phyloP scores from a whole-genome alignment of 1,140 invertebrate species.

The Colletes latitarsis region DNA sequence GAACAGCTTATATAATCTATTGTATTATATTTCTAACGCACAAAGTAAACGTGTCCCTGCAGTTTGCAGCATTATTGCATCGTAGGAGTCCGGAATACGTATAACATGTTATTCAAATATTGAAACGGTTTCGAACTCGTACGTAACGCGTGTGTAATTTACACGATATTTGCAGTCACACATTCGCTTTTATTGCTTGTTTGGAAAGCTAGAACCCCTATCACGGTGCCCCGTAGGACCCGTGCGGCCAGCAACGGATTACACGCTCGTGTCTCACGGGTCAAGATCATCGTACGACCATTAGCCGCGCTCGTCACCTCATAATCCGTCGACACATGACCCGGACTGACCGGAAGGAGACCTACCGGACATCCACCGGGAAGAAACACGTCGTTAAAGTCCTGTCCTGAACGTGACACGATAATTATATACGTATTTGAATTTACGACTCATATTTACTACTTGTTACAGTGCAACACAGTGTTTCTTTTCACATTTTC shows the following conservation, averaged over 20 bases:
- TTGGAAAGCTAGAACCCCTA: constrained; percentile 63
- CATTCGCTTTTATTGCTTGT: constrained; percentile 75
- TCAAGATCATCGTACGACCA: constrained; percentile 70
- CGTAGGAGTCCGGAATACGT: not conserved
- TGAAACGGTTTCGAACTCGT: not conserved
- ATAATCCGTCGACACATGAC: constrained; percentile 73
- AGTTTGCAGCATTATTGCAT: not conserved
- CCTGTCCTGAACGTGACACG: constrained; percentile 23
- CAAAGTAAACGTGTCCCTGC: not conserved
- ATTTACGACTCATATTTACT: not conserved
- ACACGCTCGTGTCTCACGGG: constrained; percentile 73
- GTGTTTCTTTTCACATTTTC: not conserved
- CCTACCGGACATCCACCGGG: constrained; percentile 40
- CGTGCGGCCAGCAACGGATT: constrained; percentile 63
- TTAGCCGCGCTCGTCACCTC: constrained; percentile 63
- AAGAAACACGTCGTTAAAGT: constrained; percentile 34
- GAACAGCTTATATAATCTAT: no score
- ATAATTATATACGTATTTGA: not conserved
- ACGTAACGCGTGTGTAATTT: constrained; percentile 34
- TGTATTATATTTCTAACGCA: not conserved
- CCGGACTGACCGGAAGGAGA: constrained; percentile 66
- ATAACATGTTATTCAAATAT: not conserved
- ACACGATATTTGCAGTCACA: constrained; percentile 67
- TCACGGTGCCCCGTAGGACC: constrained; percentile 53
- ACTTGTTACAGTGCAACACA: not conserved